Base-by-base conservation (phyloP, 2,113 vertebrate species). In the Tragelaphus scriptus region DNA sequence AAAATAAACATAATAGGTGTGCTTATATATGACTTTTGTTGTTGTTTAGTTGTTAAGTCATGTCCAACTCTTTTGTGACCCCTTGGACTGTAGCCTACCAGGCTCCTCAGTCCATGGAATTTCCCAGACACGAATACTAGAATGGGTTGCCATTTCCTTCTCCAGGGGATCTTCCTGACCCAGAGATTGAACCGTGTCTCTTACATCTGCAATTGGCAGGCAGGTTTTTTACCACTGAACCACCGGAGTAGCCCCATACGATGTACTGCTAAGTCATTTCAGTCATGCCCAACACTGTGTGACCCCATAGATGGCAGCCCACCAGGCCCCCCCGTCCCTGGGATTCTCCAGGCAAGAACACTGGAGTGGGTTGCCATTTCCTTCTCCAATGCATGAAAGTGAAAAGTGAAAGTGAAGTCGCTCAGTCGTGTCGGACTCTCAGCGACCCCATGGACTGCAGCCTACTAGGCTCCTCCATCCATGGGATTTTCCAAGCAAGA, bases 101-200 rank as follows among this genome's bases (percentile, higher is more conserved):
- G 11, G 36, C 12, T 77, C 71, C 71, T 26, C 36, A 25, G 71
- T 75, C 36, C 36, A 44, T 77, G 71, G 23, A 26, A 77, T 77
- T 77, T 77, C 12, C 71, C 36, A 14, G 71, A 26, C 36, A 77
- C 44, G 36, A 44, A 77, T 44, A 26, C 36, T 44, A 17, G 71
- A 44, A 44, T 44, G n/a, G n/a, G 3, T 71, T 23, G n/a, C 68
- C 68, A 40, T 71, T 21, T 40, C 19, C n/a, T 40, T 36, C 23
- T 77, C 71, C 36, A 44, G 12, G 71, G 71, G 36, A 14, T 44
- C 36, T 77, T 44, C 71, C 12, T 3, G 36, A 77, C 36, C 36
- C 23, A 25, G 68, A n/a, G 32, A 40, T 71, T 71, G 68, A 40
- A 71, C n/a, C 0, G 0, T 0, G 0, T 77, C 36, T 77, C 36